Percentiles rank a stretch among this genome's conserved stretches.
These are phyloP conservation scores for Trissoscelio sp. DNA, from an alignment of 2,888 invertebrate species.

Conservation along the genomic window DNA sequence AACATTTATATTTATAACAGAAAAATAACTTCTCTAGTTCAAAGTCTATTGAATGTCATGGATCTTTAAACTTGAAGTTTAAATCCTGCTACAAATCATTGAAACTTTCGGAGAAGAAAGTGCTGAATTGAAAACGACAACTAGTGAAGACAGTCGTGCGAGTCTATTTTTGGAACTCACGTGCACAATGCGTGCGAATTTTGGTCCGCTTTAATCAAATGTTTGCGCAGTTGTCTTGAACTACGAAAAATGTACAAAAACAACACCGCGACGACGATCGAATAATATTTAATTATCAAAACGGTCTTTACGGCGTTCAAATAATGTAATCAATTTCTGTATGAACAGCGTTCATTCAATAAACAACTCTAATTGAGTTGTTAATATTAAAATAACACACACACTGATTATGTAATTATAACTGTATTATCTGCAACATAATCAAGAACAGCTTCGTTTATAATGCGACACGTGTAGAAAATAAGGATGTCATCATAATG, in stretches of 20 bases:
- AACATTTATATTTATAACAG: too few species aligned
- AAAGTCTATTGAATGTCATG: too few species aligned
- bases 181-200: background rate
- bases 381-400: conserved; percentile 64
- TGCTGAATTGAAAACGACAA: too few species aligned
- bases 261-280: conserved; percentile 21
- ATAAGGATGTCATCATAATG: conserved; percentile 56
- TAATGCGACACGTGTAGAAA: conserved; percentile 64
- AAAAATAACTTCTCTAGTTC: too few species aligned
- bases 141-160: too few species aligned
- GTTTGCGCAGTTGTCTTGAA: conserved; percentile 53
- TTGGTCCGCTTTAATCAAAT: conserved; percentile 6
- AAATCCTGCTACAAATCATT: too few species aligned
- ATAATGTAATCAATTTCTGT: conserved; percentile 59
- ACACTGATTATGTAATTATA: conserved; percentile 61
- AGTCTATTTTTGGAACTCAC: conserved; percentile 28
- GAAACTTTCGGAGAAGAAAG: too few species aligned
- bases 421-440: conserved; percentile 60
- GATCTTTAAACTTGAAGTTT: too few species aligned
- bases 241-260: conserved; percentile 39
- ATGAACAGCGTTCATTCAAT: conserved; percentile 43
- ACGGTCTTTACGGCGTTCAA: conserved; percentile 15
- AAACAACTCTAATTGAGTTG: conserved; percentile 61
- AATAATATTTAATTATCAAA: conserved; percentile 48
- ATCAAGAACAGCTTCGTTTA: conserved; percentile 59